phyloP scores from a whole-genome alignment of 1,140 invertebrate species.

The Daktulosphaira vitifoliae region DNA sequence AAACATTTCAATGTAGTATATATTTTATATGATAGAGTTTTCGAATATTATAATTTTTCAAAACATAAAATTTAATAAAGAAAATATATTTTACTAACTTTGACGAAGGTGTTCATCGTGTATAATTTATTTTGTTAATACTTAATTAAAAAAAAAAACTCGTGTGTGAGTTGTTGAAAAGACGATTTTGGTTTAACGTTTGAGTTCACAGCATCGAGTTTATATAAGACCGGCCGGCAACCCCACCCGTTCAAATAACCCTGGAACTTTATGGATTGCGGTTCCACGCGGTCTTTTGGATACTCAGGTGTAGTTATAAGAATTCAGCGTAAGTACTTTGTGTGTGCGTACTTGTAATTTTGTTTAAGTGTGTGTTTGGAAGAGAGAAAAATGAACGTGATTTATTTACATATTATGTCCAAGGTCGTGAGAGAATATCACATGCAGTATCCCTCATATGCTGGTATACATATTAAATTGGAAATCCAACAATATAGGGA shows the following conservation, averaged over 20 bases:
- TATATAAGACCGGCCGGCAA: constrained; percentile 20
- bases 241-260: constrained; percentile 24
- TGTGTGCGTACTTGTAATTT: background rate
- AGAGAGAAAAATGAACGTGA: constrained; percentile 11
- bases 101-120: constrained; percentile 19
- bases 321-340: background rate
- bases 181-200: constrained; percentile 5
- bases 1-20: too few species aligned
- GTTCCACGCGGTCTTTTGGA: constrained; percentile 12
- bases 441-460: too few species aligned
- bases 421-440: constrained; percentile 14
- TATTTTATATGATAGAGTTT: too few species aligned
- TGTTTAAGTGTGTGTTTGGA: background rate
- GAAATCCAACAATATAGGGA: too few species aligned
- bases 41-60: too few species aligned
- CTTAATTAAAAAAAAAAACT: too few species aligned
- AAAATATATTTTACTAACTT: constrained; percentile 19
- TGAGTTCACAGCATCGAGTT: background rate
- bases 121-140: background rate
- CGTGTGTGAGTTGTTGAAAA: background rate
- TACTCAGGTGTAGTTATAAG: background rate
- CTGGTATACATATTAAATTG: too few species aligned
- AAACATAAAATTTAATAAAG: too few species aligned
- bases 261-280: constrained; percentile 13
- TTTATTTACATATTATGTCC: constrained; percentile 14